A percentile compares a stretch with the other conserved stretches of the same genome.
Evolutionary conservation across 1,140 invertebrate genomes (phyloP).

Genomic region (Sminthurinus signatus): DNA sequence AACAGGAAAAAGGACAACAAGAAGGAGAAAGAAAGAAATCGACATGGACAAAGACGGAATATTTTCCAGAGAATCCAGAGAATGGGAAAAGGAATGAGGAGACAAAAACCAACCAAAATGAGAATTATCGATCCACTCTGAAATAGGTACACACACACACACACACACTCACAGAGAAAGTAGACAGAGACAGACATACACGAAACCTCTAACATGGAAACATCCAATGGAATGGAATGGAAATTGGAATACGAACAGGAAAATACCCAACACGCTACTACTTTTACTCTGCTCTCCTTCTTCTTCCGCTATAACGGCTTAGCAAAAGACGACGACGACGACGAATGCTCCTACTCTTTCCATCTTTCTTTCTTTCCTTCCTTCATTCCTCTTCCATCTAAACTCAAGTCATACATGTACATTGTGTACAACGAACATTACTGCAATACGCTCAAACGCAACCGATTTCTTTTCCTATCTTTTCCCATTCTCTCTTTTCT

Average conservation of each 20-base stretch:
- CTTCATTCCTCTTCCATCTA: not conserved
- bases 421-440: too few species aligned
- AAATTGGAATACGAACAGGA: not conserved
- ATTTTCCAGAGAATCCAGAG: not conserved
- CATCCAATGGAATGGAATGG: conserved; percentile 8
- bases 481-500: conserved; percentile 1
- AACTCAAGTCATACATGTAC: not conserved
- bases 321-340: not conserved
- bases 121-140: conserved; percentile 30
- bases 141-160: conserved; percentile 6
- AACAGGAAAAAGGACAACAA: not conserved
- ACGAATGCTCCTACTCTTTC: not conserved
- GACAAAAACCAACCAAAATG: conserved; percentile 23
- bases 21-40: conserved; percentile 1
- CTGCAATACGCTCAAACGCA: too few species aligned
- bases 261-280: not conserved
- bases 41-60: not conserved
- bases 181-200: too few species aligned
- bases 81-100: conserved; percentile 18
- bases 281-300: too few species aligned
- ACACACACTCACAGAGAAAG: too few species aligned
- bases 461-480: conserved; percentile 1
- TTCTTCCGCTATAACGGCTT: not conserved
- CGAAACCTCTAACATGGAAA: too few species aligned
- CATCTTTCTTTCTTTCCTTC: not conserved